Base-by-base conservation (phyloP, 2,797 vertebrate species). In the Macroramphosus scolopax region DNA sequence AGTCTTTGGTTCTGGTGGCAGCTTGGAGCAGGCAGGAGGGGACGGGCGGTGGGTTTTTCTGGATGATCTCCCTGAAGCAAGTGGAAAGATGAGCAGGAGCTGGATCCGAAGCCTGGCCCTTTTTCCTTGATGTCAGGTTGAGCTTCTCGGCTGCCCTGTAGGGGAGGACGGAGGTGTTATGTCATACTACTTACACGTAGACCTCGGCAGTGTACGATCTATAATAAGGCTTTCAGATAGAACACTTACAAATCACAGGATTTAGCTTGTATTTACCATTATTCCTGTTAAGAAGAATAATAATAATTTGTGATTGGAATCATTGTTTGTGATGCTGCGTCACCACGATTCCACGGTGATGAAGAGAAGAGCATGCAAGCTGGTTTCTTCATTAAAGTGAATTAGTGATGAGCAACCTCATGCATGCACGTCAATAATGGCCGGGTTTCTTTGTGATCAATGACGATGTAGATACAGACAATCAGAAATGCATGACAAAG, bases 121-220 rank as follows among this genome's bases (percentile, higher is more conserved):
- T 97, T 74, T 84, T 91, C 86, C 95, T 96, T 39, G 92, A 87
- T 15, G 93, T 94, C 55, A 97, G 87, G 54, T 94, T 98, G 83
- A 99, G 81, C 85, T 98, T 99, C 87, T 99, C 96, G 26, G 95
- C 95, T 3, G 96, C 97, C 89, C 97, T 99, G 78, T 28, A 5
- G 70, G 72, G 32, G 66, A 6, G 28, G 38, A 33, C 16, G 18
- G 31, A 48, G 48, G 37, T 12, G 24, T 43, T 2, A 11, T 39
- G 32, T 58, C 33, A 55, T 3, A 11, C n/a, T n/a, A n/a, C n/a
- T n/a, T n/a, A n/a, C n/a, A n/a, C n/a, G n/a, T n/a, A n/a, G n/a
- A n/a, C n/a, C n/a, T n/a, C n/a, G n/a, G n/a, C n/a, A n/a, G n/a
- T n/a, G n/a, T 1, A 33, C 5, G 5, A 1, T 18, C 8, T 5